Evolutionary conservation across 2,113 vertebrate genomes (phyloP).

Genomic region (Stigmatopora argus): DNA sequence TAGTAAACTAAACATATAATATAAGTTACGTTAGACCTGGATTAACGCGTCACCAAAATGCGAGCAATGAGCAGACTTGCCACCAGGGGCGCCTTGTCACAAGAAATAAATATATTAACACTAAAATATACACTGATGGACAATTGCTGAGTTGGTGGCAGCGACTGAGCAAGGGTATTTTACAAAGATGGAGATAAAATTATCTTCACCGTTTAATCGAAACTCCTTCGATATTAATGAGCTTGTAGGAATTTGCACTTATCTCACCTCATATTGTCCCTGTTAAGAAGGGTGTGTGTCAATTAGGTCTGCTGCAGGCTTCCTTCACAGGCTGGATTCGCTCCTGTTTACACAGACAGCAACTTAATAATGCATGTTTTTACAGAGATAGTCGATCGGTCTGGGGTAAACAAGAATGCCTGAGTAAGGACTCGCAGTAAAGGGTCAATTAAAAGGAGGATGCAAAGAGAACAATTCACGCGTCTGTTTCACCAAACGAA

Average conservation of each 20-base stretch:
- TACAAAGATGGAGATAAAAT: constrained; percentile 24
- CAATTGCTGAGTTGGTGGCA: constrained; percentile 8
- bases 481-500: background rate
- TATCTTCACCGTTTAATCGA: constrained; percentile 44
- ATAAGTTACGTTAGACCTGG: constrained; percentile 21
- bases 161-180: constrained; percentile 6
- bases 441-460: constrained; percentile 2
- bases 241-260: constrained; percentile 51
- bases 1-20: background rate
- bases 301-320: constrained; percentile 49
- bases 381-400: constrained; percentile 58
- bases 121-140: constrained; percentile 20
- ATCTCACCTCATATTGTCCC: constrained; percentile 46
- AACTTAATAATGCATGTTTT: constrained; percentile 69
- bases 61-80: constrained; percentile 44
- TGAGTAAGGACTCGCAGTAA: constrained; percentile 37
- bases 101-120: constrained; percentile 50
- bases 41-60: constrained; percentile 39
- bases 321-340: constrained; percentile 38
- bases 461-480: constrained; percentile 14
- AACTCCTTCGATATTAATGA: constrained; percentile 56
- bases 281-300: constrained; percentile 39
- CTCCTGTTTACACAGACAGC: constrained; percentile 52
- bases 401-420: constrained; percentile 64
- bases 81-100: constrained; percentile 66